Evolutionary conservation across 1,140 invertebrate genomes (phyloP).

Genomic region (Meloidogyne floridensis): DNA sequence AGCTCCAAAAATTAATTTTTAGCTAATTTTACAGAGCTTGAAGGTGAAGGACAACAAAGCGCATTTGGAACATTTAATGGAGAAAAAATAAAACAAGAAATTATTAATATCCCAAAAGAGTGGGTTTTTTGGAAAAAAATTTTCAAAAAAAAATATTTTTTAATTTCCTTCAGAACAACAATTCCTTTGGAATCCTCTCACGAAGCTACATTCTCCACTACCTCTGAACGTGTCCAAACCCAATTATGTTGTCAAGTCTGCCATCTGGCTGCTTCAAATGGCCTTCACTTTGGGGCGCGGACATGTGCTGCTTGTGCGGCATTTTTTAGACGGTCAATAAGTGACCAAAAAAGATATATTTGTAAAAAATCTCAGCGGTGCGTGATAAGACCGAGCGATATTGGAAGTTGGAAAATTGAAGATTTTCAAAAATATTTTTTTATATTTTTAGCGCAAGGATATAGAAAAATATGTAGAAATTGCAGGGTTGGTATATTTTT

Average conservation of each 20-base stretch:
- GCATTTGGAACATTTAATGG: not conserved
- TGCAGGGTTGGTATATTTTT: conserved; percentile 32
- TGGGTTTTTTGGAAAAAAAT: not conserved
- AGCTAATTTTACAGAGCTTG: not conserved
- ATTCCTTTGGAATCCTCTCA: conserved; percentile 15
- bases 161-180: conserved; percentile 4
- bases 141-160: not conserved
- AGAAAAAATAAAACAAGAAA: conserved; percentile 6
- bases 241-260: conserved; percentile 43
- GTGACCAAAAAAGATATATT: conserved; percentile 44
- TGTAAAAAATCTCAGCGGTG: conserved; percentile 48
- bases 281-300: conserved; percentile 44
- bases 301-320: conserved; percentile 48
- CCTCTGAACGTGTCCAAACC: conserved; percentile 15
- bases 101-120: conserved; percentile 22
- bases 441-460: conserved; percentile 46
- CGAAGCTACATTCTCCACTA: conserved; percentile 8
- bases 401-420: conserved; percentile 6
- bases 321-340: conserved; percentile 50
- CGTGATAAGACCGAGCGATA: conserved; percentile 30
- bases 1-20: no score
- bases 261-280: conserved; percentile 42
- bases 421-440: not conserved
- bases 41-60: not conserved
- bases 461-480: conserved; percentile 53